Conservation (phyloP, 64 coral and sea anemone species). For the Porites lutea region DNA sequence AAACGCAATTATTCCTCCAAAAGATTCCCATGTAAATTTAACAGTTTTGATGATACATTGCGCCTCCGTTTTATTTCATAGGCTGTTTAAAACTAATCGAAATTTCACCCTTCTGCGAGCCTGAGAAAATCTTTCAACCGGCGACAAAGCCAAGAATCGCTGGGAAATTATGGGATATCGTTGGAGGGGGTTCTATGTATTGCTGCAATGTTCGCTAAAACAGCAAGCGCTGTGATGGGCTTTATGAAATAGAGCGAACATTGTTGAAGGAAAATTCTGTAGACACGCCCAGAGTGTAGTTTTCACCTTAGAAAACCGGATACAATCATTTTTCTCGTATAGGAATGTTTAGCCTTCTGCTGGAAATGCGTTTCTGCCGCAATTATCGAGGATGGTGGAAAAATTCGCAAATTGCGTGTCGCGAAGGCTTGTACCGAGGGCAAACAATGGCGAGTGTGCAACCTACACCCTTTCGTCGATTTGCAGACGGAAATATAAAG, state of each 20-base stretch:
- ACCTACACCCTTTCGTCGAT: neutral
- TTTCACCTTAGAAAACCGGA: constrained; percentile 23
- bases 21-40: neutral
- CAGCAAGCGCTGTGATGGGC: constrained; percentile 52
- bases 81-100: neutral
- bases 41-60: neutral
- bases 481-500: neutral
- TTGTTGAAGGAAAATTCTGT: constrained; percentile 50
- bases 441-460: constrained; percentile 38
- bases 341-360: constrained; percentile 6
- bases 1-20: neutral
- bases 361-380: neutral
- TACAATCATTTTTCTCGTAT: constrained; percentile 1
- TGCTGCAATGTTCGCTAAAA: constrained; percentile 74
- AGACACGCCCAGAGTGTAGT: neutral
- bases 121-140: neutral
- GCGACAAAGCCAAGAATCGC: neutral
- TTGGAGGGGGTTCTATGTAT: constrained; percentile 89
- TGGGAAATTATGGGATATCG: constrained; percentile 96
- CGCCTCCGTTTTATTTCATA: neutral
- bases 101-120: neutral
- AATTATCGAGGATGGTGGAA: neutral
- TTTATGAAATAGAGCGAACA: constrained; percentile 81
- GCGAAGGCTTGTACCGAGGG: constrained; percentile 1
- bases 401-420: constrained; percentile 2